Evolutionary conservation across 2,797 vertebrate genomes (phyloP), one percentile per base, ranked within the genome.

Genomic region (Lophura swinhoii): DNA sequence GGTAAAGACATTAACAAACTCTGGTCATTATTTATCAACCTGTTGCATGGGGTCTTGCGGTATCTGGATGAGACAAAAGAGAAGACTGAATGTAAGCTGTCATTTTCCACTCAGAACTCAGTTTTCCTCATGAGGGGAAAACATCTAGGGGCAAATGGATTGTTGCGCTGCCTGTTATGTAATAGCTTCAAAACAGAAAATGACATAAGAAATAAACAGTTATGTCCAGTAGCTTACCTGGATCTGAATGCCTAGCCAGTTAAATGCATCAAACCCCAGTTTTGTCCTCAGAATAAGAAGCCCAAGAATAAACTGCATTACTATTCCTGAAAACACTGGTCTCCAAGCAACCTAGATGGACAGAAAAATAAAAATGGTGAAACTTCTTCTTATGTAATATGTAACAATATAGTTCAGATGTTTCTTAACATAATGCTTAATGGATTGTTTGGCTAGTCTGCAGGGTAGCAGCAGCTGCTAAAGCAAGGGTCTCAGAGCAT

Each of bases 301-400:
- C 16, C 98, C 98, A 84, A 98, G 97, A 85, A 98, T 33, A 96
- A 98, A 98, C 93, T 99, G 98, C 33, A 99, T 87, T 62, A 94
- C 98, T 53, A 98, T 93, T 62, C 98, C 98, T 95, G 97, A 98
- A 56, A 98, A 82, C 74, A 99, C 95, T 56, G 98, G 97, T 90
- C 97, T 97, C 98, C 98, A 98, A 70, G 95, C 88, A 95, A 99
- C 98, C 98, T 99, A 94, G 23, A 18, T 3, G 69, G 44, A 83
- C 15, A 95, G 44, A 91, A 91, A 71, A 89, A 46, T 48, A 43
- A 63, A 91, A 83, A 46, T 7, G 71, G 49, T 46, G 2, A 90
- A 51, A 56, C 3, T 5, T 53, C 15, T 75, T 64, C 12, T 79
- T 84, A 88, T 68, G 76, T 62, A 86, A 81, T 17, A 62, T 91